Conservation (phyloP, 2,113 vertebrate genomes). For the Origma solitaria region DNA sequence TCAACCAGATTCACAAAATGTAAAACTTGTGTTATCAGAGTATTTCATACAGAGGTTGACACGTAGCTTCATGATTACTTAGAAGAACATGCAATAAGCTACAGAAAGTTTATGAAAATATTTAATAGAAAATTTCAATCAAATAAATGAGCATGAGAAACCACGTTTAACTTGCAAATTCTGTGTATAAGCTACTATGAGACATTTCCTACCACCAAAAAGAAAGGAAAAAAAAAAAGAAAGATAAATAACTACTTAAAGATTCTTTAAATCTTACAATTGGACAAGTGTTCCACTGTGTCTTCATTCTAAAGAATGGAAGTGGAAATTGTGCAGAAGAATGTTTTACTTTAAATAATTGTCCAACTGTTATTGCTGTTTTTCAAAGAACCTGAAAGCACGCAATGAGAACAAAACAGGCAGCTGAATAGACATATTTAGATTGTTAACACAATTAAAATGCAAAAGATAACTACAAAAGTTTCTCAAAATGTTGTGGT, state of each 20-base stretch:
- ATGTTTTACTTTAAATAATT: constrained; percentile 9
- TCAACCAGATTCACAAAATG: not conserved
- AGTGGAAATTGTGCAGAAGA: constrained; percentile 17
- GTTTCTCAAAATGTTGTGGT: constrained; percentile 1
- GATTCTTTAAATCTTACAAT: constrained; percentile 13
- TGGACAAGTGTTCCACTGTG: not conserved
- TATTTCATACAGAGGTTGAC: not conserved
- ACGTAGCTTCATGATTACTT: constrained; percentile 18
- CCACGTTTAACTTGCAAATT: constrained; percentile 16
- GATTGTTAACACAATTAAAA: constrained; percentile 28
- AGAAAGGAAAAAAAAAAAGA: not conserved
- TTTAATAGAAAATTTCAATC: constrained; percentile 39
- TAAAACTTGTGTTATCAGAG: not conserved
- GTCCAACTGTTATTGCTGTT: constrained; percentile 66
- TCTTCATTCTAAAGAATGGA: constrained; percentile 12
- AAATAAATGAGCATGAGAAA: constrained; percentile 17
- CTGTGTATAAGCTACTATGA: not conserved
- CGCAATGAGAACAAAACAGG: constrained; percentile 2
- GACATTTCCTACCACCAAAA: constrained; percentile 10
- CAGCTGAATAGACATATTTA: not conserved
- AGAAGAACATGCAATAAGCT: constrained; percentile 54
- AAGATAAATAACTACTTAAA: not conserved
- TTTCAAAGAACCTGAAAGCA: constrained; percentile 42
- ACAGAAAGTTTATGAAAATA: constrained; percentile 56
- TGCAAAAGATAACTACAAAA: constrained; percentile 60